A percentile compares a stretch with the other conserved stretches of the same genome.
Evolutionary conservation across 2,888 invertebrate species (phyloP).

Genomic region (Eucera pruinosa): DNA sequence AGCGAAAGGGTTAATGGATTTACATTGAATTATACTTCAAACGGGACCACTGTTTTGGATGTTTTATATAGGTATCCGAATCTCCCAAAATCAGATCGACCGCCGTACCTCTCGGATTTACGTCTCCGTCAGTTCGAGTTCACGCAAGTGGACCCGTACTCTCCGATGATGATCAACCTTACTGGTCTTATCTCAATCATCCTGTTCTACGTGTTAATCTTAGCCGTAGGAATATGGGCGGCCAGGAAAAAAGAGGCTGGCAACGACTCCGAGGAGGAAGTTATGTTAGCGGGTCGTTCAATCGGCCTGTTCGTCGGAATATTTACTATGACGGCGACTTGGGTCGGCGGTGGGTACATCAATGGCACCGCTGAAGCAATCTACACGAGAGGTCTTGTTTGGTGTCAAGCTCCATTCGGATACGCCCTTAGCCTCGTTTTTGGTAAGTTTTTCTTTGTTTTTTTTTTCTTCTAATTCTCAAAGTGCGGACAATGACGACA

Average conservation of each 20-base stretch:
- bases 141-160: conserved; percentile 80
- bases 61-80: conserved; percentile 78
- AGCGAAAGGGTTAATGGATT: no score
- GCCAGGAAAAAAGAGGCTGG: conserved; percentile 95
- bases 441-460: conserved; percentile 86
- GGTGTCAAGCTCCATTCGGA: conserved; percentile 99
- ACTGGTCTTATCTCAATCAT: conserved; percentile 97
- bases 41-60: no score
- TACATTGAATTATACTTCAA: not conserved
- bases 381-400: conserved; percentile 95
- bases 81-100: conserved; percentile 79
- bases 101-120: conserved; percentile 80
- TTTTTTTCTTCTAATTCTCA: no score
- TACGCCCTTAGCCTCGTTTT: conserved; percentile 98
- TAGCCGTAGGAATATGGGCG: conserved; percentile 98
- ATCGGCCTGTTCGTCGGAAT: conserved; percentile 99
- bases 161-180: conserved; percentile 92
- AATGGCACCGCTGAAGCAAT: conserved; percentile 99
- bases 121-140: conserved; percentile 81
- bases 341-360: conserved; percentile 99
- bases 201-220: conserved; percentile 97
- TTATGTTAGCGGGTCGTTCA: conserved; percentile 99
- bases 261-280: conserved; percentile 97
- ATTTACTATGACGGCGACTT: conserved; percentile 99
- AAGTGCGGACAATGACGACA: no score